phyloP scores from a whole-genome alignment of 1,140 invertebrate genomes.

The Leptinotarsa defecta region DNA sequence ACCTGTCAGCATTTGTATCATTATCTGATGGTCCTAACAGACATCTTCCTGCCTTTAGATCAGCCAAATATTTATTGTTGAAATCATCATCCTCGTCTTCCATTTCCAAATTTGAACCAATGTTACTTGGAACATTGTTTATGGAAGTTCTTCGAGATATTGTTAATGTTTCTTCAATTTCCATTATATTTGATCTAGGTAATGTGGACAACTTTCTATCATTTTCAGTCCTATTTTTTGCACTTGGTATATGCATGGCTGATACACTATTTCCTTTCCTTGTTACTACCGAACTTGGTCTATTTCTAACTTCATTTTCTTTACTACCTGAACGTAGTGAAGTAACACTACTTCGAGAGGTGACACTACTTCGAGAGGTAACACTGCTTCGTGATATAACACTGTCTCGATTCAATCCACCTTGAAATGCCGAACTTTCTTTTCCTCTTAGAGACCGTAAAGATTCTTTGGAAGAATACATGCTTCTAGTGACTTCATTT shows the following conservation, averaged over 20 bases:
- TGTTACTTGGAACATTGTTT: slow-evolving; percentile 32
- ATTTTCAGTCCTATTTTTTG: background rate
- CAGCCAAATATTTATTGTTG: slow-evolving; percentile 73
- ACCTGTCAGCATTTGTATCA: slow-evolving; percentile 55
- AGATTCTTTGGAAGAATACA: slow-evolving; percentile 29
- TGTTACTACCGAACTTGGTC: slow-evolving; percentile 5
- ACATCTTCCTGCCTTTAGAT: slow-evolving; percentile 63
- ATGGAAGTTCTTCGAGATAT: slow-evolving; percentile 42
- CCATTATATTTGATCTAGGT: slow-evolving; percentile 24
- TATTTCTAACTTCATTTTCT: slow-evolving; percentile 2
- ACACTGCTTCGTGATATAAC: slow-evolving; percentile 9
- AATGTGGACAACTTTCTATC: slow-evolving; percentile 29
- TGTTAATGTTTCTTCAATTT: slow-evolving; percentile 36
- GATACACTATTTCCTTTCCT: slow-evolving; percentile 27
- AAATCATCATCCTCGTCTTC: slow-evolving; percentile 85
- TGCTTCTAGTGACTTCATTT: background rate
- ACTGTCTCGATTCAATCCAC: slow-evolving; percentile 17
- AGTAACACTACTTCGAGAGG: slow-evolving; percentile 11
- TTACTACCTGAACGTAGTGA: background rate
- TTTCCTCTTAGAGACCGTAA: slow-evolving; percentile 17
- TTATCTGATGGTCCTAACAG: slow-evolving; percentile 39
- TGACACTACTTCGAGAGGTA: background rate
- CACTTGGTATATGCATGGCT: background rate
- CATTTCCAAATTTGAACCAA: slow-evolving; percentile 66
- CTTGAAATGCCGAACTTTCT: slow-evolving; percentile 11